phyloP scores from a whole-genome alignment of 2,888 invertebrate genomes.

The Drosophila quinaria region DNA sequence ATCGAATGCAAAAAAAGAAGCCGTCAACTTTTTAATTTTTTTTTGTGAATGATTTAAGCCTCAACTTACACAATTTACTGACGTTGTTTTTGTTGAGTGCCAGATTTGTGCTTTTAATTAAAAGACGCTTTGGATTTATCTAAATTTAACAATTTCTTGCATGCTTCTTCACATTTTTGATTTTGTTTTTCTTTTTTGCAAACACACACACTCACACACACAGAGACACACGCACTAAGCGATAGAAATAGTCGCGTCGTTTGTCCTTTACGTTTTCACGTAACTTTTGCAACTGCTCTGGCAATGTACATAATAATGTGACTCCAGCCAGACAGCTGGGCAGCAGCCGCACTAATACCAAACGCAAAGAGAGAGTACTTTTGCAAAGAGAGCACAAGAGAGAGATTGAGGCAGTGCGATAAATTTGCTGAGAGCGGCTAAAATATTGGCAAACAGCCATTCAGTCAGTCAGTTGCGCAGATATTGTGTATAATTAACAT shows the following conservation, averaged over 20 bases:
- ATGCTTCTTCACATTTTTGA: slow-evolving; percentile 43
- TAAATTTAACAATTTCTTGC: slow-evolving; percentile 34
- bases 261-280: slow-evolving; percentile 75
- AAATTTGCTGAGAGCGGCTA: slow-evolving; percentile 22
- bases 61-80: slow-evolving; percentile 44
- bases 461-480: neutral
- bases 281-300: slow-evolving; percentile 77
- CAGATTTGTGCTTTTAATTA: neutral
- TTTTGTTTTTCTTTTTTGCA: slow-evolving; percentile 54
- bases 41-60: slow-evolving; percentile 8
- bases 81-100: slow-evolving; percentile 2
- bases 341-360: slow-evolving; percentile 39
- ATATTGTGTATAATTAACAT: slow-evolving; percentile 7
- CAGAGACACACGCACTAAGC: slow-evolving; percentile 15
- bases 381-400: slow-evolving; percentile 21
- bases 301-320: slow-evolving; percentile 65
- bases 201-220: slow-evolving; percentile 41
- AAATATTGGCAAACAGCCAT: slow-evolving; percentile 11
- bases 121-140: slow-evolving; percentile 7
- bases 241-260: slow-evolving; percentile 33
- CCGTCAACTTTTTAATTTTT: slow-evolving; percentile 16
- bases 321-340: slow-evolving; percentile 62
- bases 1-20: neutral
- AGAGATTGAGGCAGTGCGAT: neutral
- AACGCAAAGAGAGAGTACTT: slow-evolving; percentile 7